Percentiles rank a stretch among this genome's conserved stretches.
phyloP scores from a whole-genome alignment of 2,113 vertebrate species.

The Malurus elegans region DNA sequence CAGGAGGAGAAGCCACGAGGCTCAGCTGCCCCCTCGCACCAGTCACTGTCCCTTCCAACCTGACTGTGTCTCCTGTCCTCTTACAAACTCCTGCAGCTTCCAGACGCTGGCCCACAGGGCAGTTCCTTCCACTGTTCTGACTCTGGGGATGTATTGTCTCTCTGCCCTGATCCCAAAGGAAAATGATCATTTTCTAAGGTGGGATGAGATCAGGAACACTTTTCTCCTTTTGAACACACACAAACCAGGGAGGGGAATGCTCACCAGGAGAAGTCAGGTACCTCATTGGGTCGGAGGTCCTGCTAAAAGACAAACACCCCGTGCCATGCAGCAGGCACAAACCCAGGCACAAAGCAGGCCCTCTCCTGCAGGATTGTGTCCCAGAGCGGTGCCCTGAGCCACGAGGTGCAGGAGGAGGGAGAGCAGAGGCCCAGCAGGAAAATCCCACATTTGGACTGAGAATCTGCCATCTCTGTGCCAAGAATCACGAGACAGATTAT shows the following conservation, averaged over 20 bases:
- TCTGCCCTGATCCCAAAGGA: not conserved
- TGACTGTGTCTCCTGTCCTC: not conserved
- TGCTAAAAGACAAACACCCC: not conserved
- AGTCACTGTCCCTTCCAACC: not conserved
- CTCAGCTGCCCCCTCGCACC: not conserved
- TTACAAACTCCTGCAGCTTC: not conserved
- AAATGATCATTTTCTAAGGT: not conserved
- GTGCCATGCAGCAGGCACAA: not conserved
- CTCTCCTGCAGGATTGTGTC: not conserved
- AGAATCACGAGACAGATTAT: accelerated
- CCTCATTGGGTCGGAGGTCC: not conserved
- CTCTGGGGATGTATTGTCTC: not conserved
- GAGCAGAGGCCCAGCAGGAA: not conserved
- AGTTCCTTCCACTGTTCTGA: not conserved
- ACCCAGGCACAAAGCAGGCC: not conserved
- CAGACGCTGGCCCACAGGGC: not conserved
- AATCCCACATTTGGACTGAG: not conserved
- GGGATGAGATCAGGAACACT: not conserved
- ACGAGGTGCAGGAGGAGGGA: not conserved
- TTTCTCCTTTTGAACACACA: not conserved
- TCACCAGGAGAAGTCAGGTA: not conserved
- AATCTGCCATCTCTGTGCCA: not conserved
- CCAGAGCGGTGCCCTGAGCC: not conserved
- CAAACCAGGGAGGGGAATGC: not conserved
- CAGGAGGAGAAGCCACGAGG: not conserved